A percentile compares a stretch with the other conserved stretches of the same genome.
These are phyloP conservation scores for Galbula dea DNA, from an alignment of 2,113 vertebrate genomes.

Conservation along the genomic window DNA sequence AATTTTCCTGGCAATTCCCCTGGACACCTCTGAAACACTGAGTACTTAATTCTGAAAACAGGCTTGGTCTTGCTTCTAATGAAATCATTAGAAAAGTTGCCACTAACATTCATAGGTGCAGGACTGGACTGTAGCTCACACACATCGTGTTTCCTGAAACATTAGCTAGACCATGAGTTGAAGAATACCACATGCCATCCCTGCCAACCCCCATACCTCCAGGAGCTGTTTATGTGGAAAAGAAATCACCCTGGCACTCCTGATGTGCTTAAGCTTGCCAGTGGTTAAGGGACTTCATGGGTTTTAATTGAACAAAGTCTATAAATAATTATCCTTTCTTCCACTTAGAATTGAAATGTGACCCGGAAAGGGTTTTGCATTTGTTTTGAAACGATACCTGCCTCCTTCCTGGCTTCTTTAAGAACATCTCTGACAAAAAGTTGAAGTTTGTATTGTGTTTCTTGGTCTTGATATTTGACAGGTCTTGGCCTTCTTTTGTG, in stretches of 20 bases:
- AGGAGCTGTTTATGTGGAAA: background rate
- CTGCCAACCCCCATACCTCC: background rate
- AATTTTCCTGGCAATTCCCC: background rate
- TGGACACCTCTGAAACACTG: background rate
- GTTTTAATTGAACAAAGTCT: background rate
- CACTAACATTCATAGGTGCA: background rate
- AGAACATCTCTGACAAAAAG: background rate
- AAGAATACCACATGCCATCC: background rate
- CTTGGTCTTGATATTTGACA: background rate
- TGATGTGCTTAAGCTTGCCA: background rate
- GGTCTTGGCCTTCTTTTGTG: background rate
- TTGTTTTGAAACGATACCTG: background rate
- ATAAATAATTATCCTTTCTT: background rate
- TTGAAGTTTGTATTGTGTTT: background rate
- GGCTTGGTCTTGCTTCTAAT: constrained; percentile 34
- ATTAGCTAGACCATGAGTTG: constrained; percentile 13
- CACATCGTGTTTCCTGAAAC: constrained; percentile 4
- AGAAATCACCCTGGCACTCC: background rate
- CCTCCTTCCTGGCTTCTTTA: background rate
- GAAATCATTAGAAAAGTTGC: constrained; percentile 22
- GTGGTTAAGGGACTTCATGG: background rate
- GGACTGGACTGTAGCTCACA: background rate
- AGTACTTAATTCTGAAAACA: background rate
- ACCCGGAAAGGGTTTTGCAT: background rate
- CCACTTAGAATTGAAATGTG: background rate